Evolutionary conservation across 2,888 invertebrate species (phyloP).

Genomic region (Scrobipalpa costella): DNA sequence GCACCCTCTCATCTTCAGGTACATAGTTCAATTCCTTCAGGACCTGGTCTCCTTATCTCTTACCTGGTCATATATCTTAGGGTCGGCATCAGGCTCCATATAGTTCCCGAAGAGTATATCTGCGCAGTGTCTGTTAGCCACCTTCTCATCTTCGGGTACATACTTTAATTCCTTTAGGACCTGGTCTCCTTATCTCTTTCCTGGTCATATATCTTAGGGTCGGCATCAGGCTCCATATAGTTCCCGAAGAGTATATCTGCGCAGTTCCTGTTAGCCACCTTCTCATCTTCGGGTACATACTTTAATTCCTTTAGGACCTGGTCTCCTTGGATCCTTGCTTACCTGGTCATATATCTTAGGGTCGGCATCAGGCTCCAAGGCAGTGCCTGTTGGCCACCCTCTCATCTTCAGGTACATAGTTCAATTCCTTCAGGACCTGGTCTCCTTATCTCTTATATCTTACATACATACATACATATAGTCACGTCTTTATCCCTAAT

Average conservation of each 20-base stretch:
- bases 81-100: conserved; percentile 92
- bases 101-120: too few relatives aligned
- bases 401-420: conserved; percentile 83
- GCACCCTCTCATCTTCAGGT: conserved; percentile 81
- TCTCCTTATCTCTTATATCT: too few relatives aligned
- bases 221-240: conserved; percentile 93
- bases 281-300: conserved; percentile 83
- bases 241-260: conserved; percentile 94
- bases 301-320: conserved; percentile 84
- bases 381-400: conserved; percentile 93
- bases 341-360: conserved; percentile 94
- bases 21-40: conserved; percentile 83
- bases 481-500: too few relatives aligned
- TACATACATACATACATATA: too few relatives aligned
- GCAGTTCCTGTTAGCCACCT: conserved; percentile 84
- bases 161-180: conserved; percentile 84
- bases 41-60: conserved; percentile 86
- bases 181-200: conserved; percentile 85
- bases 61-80: conserved; percentile 94
- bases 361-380: conserved; percentile 92
- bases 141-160: conserved; percentile 83
- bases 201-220: conserved; percentile 94
- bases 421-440: conserved; percentile 84
- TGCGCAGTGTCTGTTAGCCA: conserved; percentile 94
- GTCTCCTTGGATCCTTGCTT: too few relatives aligned